Base-by-base conservation (phyloP, 2,888 invertebrate genomes). In the Resseliella maxima region DNA sequence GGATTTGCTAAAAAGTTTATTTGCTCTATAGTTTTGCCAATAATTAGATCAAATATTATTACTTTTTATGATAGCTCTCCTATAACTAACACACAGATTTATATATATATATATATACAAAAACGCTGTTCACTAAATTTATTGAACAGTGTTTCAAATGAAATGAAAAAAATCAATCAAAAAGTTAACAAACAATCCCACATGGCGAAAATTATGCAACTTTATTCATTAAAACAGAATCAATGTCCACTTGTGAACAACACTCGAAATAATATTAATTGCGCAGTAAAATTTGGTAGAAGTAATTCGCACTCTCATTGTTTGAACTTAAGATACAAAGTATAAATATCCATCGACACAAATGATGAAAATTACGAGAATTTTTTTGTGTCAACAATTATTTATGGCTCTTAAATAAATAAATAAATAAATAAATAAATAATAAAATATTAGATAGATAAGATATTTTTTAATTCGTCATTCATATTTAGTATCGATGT, bases 141-240 rank as follows among this genome's bases (percentile, higher is more conserved):
- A n/a, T n/a, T 8, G 15, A 50, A 50, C 41, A 50, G n/a, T 50
- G 18, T 50, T 6, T 18, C 2, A 50, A 50, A 50, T 50, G 50
- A 6, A 50, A 50, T 15, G 18, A 50, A 50, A 72, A 15, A 72
- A 72, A 72, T 31, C 31, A 35, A 27, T 35, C 1, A 3, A 31
- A 72, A 72, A 72, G 72, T 31, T 72, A 35, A 72, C 72, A 31
- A 72, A 31, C 35, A 72, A 15, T 72, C 31, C 72, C 72, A 72
- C n/a, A 31, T n/a, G n/a, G n/a, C 72, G 31, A 27, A 8, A 12
- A 8, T 41, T 41, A 8, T 18, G 18, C 46, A 50, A 50, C 18
- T 50, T 50, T 18, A 18, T 50, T 50, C 46, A 18, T 8, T 15
- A 50, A 50, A 6, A n/a, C n/a, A n/a, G n/a, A n/a, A n/a, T n/a